These are phyloP conservation scores for Epirrhoe alternata DNA, from an alignment of 2,888 invertebrate species.

Conservation along the genomic window DNA sequence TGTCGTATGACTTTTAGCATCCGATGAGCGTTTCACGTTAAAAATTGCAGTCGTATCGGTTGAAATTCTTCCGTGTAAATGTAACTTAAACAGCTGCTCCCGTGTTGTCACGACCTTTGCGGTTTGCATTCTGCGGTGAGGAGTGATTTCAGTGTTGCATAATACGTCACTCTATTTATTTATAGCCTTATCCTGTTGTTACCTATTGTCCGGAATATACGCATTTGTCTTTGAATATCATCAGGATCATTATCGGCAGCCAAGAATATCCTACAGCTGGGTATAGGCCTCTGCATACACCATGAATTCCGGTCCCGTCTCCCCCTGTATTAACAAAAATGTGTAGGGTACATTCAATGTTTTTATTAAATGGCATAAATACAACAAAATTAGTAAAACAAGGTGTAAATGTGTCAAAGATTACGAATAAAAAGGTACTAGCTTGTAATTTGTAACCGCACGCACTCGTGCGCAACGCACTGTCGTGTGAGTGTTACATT, in stretches of 20 bases:
- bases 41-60: too few relatives aligned
- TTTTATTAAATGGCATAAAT: neutral
- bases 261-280: too few relatives aligned
- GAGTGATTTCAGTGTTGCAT: conserved; percentile 16
- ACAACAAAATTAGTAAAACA: conserved; percentile 6
- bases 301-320: too few relatives aligned
- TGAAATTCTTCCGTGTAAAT: too few relatives aligned
- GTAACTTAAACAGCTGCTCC: conserved; percentile 12
- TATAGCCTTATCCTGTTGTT: neutral
- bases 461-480: conserved; percentile 42
- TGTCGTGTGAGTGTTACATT: conserved; percentile 38
- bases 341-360: too few relatives aligned
- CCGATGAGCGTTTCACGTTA: too few relatives aligned
- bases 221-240: neutral
- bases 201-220: too few relatives aligned
- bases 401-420: conserved; percentile 30
- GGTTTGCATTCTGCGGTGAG: conserved; percentile 40
- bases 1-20: too few relatives aligned
- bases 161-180: conserved; percentile 7
- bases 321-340: too few relatives aligned
- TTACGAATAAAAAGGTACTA: conserved; percentile 34
- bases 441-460: conserved; percentile 29
- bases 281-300: too few relatives aligned
- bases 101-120: conserved; percentile 42
- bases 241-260: too few relatives aligned